These are phyloP conservation scores for Centropus unirufus DNA, from an alignment of 2,113 vertebrate species.

Conservation along the genomic window DNA sequence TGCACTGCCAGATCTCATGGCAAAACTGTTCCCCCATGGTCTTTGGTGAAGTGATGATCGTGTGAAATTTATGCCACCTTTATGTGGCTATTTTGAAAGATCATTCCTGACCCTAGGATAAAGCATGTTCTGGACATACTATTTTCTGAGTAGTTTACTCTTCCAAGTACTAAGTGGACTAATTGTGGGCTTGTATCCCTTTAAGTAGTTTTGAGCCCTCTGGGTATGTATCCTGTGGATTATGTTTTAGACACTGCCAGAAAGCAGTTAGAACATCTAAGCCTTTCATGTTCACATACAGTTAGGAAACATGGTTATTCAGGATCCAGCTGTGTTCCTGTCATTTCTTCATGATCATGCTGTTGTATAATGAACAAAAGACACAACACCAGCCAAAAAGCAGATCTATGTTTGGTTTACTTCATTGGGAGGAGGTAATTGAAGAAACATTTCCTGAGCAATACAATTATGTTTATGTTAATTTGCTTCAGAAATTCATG, in stretches of 20 bases:
- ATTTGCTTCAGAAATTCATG: slow-evolving; percentile 20
- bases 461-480: slow-evolving; percentile 43
- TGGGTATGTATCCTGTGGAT: neutral
- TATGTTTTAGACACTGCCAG: slow-evolving; percentile 16
- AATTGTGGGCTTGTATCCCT: neutral
- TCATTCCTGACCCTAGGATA: neutral
- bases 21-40: neutral
- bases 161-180: neutral
- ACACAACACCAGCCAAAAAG: slow-evolving; percentile 22
- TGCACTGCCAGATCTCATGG: neutral
- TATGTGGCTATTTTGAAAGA: neutral
- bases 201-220: neutral
- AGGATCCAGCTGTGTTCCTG: slow-evolving; percentile 31
- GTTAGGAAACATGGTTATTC: slow-evolving; percentile 47
- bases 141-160: neutral
- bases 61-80: rapidly evolving
- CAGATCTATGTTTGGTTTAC: slow-evolving; percentile 4
- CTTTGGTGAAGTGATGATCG: rapidly evolving
- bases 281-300: slow-evolving; percentile 39
- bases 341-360: neutral
- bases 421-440: slow-evolving; percentile 28
- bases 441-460: slow-evolving; percentile 43
- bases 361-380: slow-evolving; percentile 46
- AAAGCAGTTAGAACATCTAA: slow-evolving; percentile 20
- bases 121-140: neutral